Percentiles rank a stretch among this genome's conserved stretches.
phyloP scores from a whole-genome alignment of 2,888 invertebrate species.

The Carpatolechia fugitivella region DNA sequence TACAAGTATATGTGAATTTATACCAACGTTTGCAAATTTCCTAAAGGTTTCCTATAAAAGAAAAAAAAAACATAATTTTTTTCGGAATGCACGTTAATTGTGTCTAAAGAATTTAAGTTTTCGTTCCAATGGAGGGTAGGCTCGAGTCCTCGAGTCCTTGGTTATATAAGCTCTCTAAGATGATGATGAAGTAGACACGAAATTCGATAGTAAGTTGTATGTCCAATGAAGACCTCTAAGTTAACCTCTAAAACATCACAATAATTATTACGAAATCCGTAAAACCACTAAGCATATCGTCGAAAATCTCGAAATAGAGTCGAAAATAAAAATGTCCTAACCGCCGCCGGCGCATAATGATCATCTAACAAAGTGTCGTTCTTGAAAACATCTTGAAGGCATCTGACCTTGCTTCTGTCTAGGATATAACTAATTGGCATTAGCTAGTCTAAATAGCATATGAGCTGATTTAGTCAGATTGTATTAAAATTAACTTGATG shows the following conservation, averaged over 20 bases:
- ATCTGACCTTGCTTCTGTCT: conserved; percentile 17
- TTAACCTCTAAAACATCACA: background rate
- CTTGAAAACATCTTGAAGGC: conserved; percentile 10
- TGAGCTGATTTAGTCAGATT: background rate
- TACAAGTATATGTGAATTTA: background rate
- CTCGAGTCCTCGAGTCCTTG: too few relatives aligned
- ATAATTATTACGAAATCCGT: background rate
- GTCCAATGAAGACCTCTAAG: too few relatives aligned
- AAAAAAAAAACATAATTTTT: too few relatives aligned
- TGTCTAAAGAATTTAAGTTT: too few relatives aligned
- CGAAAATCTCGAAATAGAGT: background rate
- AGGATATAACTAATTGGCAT: conserved; percentile 15
- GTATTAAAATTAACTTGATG: background rate
- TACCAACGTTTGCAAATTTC: background rate
- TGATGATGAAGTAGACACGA: too few relatives aligned
- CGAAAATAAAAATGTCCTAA: background rate
- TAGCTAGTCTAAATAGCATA: background rate
- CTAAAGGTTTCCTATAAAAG: too few relatives aligned
- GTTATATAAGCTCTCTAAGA: too few relatives aligned
- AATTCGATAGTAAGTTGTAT: too few relatives aligned
- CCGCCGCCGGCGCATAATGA: background rate
- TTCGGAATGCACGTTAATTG: too few relatives aligned
- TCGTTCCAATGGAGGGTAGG: too few relatives aligned
- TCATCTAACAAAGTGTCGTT: conserved; percentile 3
- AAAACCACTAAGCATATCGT: background rate